Base-by-base conservation (phyloP, 2,888 invertebrate species). In the Acronicta leporina region DNA sequence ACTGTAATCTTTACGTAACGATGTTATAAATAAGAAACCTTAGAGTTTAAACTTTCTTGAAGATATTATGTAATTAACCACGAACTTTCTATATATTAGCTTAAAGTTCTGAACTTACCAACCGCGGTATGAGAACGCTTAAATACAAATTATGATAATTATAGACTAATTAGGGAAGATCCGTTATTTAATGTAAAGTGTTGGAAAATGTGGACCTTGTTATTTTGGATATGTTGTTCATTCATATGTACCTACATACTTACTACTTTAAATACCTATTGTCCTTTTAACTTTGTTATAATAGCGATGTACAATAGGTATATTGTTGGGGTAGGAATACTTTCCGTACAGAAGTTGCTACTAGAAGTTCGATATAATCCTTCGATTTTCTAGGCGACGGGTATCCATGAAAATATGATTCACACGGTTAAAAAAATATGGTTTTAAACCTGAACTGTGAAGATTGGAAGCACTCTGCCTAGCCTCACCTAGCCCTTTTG, bases 21-120 rank as follows among this genome's bases (percentile, higher is more conserved):
- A 53, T 35, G 20, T 53, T 54, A 2, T 4, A 20, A 53, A 13
- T 15, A 47, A 25, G 27, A 48, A 70, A 47, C 33, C 30, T 61
- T 70, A 10, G 14, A 55, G 40, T 20, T 13, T 14, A 40, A 63
- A 71, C 54, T 57, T 72, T 57, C 41, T 16, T 35, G 20, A 56
- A 38, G 49, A 54, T 50, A 20, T 20, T 20, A 41, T 67, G 51
- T 73, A 62, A 73, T 70, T 67, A 70, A 58, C 63, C 63, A 46
- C 40, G 9, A 58, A 67, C 50, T 73, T 70, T 74, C 50, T 56
- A 54, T 74, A 70, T 74, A 67, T 41, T 67, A 45, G n/a, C 16
- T 42, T 8, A 43, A 71, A 74, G 56, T 73, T 67, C 33, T 38
- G 50, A 73, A 71, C 61, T 74, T 68, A 40, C 42, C 33, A 15